Conservation (phyloP, 2,888 invertebrate genomes). For the Galerucella pusilla region DNA sequence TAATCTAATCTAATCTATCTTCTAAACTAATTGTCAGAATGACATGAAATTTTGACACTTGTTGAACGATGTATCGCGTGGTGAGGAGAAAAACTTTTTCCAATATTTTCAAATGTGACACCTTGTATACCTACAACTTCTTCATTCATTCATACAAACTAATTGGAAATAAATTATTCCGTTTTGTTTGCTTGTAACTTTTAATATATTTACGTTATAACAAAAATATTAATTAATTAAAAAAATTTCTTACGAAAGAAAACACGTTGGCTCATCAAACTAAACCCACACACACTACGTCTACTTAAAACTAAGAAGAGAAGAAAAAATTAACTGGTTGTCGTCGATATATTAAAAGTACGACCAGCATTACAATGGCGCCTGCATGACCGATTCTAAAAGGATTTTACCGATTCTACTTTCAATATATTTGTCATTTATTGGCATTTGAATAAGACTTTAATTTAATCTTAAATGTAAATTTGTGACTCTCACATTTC, state of each 20-base stretch:
- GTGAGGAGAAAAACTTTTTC: too few species aligned
- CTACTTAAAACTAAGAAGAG: not conserved
- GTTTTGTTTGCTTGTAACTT: not conserved
- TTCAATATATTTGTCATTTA: too few species aligned
- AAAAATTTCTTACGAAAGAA: slow-evolving; percentile 9
- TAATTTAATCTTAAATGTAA: too few species aligned
- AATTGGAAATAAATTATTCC: not conserved
- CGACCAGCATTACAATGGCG: too few species aligned
- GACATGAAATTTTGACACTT: too few species aligned
- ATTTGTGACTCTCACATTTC: too few species aligned
- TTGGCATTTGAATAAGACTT: too few species aligned
- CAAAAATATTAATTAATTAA: not conserved
- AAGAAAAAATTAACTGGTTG: not conserved
- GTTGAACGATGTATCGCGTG: too few species aligned
- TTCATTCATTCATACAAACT: not conserved
- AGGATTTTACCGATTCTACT: not conserved
- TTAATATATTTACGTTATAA: not conserved
- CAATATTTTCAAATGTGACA: too few species aligned
- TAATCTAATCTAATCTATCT: too few species aligned
- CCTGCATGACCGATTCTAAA: not conserved
- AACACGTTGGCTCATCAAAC: not conserved
- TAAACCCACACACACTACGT: not conserved
- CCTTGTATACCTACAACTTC: too few species aligned
- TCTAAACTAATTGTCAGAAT: too few species aligned
- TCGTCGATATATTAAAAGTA: not conserved